Evolutionary conservation across 2,113 vertebrate genomes (phyloP), one percentile per base, ranked within the genome.

Genomic region (Dermatemys mawii): DNA sequence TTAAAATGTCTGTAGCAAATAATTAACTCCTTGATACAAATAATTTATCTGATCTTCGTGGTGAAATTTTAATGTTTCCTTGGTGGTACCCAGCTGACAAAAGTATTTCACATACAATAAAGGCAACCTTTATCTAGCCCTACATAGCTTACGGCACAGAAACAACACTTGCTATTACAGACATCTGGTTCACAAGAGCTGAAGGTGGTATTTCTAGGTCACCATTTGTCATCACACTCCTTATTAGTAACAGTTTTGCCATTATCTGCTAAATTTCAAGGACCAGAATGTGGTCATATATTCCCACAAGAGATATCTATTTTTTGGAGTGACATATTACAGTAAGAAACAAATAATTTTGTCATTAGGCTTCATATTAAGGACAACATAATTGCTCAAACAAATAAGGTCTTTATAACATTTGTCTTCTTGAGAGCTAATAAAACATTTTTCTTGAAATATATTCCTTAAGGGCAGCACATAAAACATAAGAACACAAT

Each of bases 21-120:
- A 6, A 27, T 10, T 32, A n/a, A 49, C 78, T 38, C n/a, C 50
- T 70, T 88, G 55, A 5, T 46, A 41, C 17, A 89, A 90, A 84
- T 26, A 78, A 32, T 0, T 2, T 14, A 4, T 2, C 22, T 26
- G 67, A 38, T 49, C 44, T 75, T 81, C n/a, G 44, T 35, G 44
- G 17, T 0, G 8, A 0, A 0, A 1, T 2, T 76, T 46, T 76
- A 44, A 2, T 4, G 54, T 60, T 81, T 78, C 83, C 48, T 9
- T 1, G 24, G 63, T 6, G 75, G 49, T 21, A 8, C 2, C 44
- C 13, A 49, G 6, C 21, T 38, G 55, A 1, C 1, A 81, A 16
- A 3, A 4, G 78, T 0, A 24, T 7, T 44, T 67, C 54, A 49
- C 60, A 83, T 5, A 3, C 48, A 14, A 1, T 1, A 81, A 73